Evolutionary conservation across 1,140 invertebrate species (phyloP).

Genomic region (Dendroctonus valens): DNA sequence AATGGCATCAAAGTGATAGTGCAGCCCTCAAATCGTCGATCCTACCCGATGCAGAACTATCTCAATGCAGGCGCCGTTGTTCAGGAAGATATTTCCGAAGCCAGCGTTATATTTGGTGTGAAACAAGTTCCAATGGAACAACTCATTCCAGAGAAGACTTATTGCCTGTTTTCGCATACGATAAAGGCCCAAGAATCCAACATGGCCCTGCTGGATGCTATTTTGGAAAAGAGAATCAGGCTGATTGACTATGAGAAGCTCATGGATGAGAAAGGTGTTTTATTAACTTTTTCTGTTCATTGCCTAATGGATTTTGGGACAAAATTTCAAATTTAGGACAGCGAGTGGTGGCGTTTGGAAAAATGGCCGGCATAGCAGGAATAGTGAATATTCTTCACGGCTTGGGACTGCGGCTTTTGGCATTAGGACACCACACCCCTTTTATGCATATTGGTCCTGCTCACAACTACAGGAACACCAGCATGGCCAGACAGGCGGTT

Average conservation of each 20-base stretch:
- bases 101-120: slow-evolving; percentile 94
- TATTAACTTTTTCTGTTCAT: neutral
- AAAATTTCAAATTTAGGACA: slow-evolving; percentile 50
- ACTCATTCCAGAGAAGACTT: slow-evolving; percentile 93
- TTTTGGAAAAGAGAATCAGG: slow-evolving; percentile 93
- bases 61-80: slow-evolving; percentile 84
- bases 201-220: slow-evolving; percentile 95
- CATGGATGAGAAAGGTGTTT: slow-evolving; percentile 74
- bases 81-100: slow-evolving; percentile 96
- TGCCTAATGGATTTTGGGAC: too few relatives aligned
- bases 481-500: slow-evolving; percentile 95
- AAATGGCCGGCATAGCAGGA: slow-evolving; percentile 97
- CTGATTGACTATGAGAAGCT: slow-evolving; percentile 98
- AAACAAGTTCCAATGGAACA: slow-evolving; percentile 96
- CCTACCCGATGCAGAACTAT: slow-evolving; percentile 95
- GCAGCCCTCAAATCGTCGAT: slow-evolving; percentile 95
- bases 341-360: slow-evolving; percentile 96
- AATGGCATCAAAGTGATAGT: slow-evolving; percentile 92
- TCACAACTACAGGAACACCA: slow-evolving; percentile 97
- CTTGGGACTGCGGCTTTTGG: slow-evolving; percentile 87
- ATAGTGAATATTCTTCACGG: slow-evolving; percentile 99
- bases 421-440: slow-evolving; percentile 96
- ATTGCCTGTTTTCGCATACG: slow-evolving; percentile 98
- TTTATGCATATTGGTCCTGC: slow-evolving; percentile 94
- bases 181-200: slow-evolving; percentile 99